Evolutionary conservation across 2,113 vertebrate genomes (phyloP), one percentile per base, ranked within the genome.

Genomic region (Cephalopholis sonnerati): DNA sequence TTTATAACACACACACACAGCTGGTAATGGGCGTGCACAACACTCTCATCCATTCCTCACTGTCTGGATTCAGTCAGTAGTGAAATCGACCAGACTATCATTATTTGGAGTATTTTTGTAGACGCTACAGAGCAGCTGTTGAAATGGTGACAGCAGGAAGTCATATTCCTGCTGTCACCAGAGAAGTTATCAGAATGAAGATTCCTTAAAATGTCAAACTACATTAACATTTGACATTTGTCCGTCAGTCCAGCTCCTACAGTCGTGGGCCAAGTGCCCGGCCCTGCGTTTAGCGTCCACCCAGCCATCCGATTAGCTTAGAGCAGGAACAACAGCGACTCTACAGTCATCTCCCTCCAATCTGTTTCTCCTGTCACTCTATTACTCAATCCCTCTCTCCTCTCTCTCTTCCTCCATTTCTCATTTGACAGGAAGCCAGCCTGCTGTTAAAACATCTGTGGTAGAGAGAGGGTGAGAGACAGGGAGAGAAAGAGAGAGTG

Each of bases 381-480:
- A 7, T 46, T 71, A 67, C 76, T 73, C 75, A 48, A 17, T 59
- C 54, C 75, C 79, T 62, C 73, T 76, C 55, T 75, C 74, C 59
- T 77, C 44, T 62, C 59, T 77, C 48, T 65, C 69, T 66, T 58
- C 46, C 69, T 79, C 71, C 67, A 69, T 71, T 87, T 79, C 76
- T 89, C 72, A 81, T 88, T 72, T 91, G 89, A 92, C 84, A 85
- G 84, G 78, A 79, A 85, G 81, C 65, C 80, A 81, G 82, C 92
- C 92, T 92, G 87, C 92, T 94, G 93, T 92, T 93, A 57, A 46
- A 91, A 93, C 93, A 94, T 92, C 92, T 94, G 93, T 59, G 87
- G 59, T 4, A 25, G 58, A 83, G 78, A 77, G 77, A 83, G 69
- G 39, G 65, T 11, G 25, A n/a, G 55, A 44, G 67, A 59, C 15